Conservation (phyloP, 2,888 invertebrate genomes). For the Heteromurus nitidus region DNA sequence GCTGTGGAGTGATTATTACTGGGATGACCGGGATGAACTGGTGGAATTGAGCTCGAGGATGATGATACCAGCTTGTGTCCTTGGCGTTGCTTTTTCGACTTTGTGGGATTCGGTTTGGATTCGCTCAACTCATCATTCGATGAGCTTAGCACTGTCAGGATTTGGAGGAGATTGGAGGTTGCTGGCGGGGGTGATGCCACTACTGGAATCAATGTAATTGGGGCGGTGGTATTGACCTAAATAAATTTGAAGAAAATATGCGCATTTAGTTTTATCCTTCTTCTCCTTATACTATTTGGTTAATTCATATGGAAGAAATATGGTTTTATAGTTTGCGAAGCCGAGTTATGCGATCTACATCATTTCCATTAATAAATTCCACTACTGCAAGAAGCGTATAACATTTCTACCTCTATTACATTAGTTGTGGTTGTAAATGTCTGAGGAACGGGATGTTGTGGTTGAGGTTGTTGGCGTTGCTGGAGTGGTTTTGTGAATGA, state of each 20-base stretch:
- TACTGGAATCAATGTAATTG: slow-evolving; percentile 21
- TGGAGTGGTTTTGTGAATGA: slow-evolving; percentile 11
- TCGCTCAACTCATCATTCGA: slow-evolving; percentile 72
- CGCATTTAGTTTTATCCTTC: background rate
- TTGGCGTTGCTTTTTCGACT: slow-evolving; percentile 27
- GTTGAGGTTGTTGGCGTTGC: slow-evolving; percentile 33
- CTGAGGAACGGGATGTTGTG: slow-evolving; percentile 43
- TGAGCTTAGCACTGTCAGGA: slow-evolving; percentile 70
- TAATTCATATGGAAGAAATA: no score
- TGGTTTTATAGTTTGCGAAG: slow-evolving; percentile 43
- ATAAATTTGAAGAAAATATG: no score
- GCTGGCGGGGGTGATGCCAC: slow-evolving; percentile 56
- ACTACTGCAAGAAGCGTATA: no score
- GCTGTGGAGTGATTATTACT: background rate
- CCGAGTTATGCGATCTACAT: background rate
- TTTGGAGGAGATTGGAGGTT: slow-evolving; percentile 72
- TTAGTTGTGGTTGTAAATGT: slow-evolving; percentile 63
- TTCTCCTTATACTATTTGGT: background rate
- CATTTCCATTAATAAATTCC: no score
- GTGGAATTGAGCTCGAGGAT: slow-evolving; percentile 40
- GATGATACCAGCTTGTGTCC: slow-evolving; percentile 26
- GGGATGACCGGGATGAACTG: slow-evolving; percentile 44
- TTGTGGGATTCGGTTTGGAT: slow-evolving; percentile 43
- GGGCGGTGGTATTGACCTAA: slow-evolving; percentile 39
- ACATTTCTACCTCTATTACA: slow-evolving; percentile 61